phyloP scores from a whole-genome alignment of 2,797 vertebrate genomes.

The Podarcis siculus region DNA sequence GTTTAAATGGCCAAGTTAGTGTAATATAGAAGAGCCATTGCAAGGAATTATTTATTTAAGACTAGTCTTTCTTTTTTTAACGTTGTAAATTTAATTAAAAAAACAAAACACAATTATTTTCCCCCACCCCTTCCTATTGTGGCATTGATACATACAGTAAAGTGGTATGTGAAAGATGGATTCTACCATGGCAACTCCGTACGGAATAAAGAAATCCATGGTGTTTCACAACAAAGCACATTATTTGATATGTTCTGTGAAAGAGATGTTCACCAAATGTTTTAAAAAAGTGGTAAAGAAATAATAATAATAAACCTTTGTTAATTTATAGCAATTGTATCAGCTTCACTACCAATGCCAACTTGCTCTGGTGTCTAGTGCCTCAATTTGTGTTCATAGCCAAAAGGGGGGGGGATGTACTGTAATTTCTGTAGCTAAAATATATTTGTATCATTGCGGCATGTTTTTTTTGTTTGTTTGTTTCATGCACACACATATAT shows the following conservation, averaged over 20 bases:
- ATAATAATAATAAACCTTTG: constrained; percentile 25
- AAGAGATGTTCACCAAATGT: constrained; percentile 41
- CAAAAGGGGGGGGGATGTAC: constrained; percentile 52
- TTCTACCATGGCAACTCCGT: constrained; percentile 52
- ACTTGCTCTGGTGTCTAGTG: constrained; percentile 54
- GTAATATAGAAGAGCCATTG: constrained; percentile 75
- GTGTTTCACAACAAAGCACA: constrained; percentile 73
- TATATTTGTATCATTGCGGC: constrained; percentile 77
- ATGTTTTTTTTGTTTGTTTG: constrained; percentile 65
- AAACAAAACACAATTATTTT: too few relatives aligned
- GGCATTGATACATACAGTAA: constrained; percentile 70
- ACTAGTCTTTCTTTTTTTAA: constrained; percentile 37
- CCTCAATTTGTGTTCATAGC: constrained; percentile 70
- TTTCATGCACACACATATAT: constrained; percentile 66
- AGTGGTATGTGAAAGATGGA: constrained; percentile 52
- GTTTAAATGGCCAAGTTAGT: constrained; percentile 71
- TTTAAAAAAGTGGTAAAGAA: constrained; percentile 1
- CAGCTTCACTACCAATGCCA: constrained; percentile 54
- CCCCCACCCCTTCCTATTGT: constrained; percentile 72
- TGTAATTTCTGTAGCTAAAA: constrained; percentile 73
- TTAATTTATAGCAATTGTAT: constrained; percentile 19
- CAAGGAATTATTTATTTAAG: constrained; percentile 80
- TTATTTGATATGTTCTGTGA: constrained; percentile 49
- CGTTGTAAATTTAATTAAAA: constrained; percentile 71
- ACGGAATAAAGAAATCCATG: constrained; percentile 53